phyloP scores from a whole-genome alignment of 2,797 vertebrate genomes.

The Fringilla coelebs region DNA sequence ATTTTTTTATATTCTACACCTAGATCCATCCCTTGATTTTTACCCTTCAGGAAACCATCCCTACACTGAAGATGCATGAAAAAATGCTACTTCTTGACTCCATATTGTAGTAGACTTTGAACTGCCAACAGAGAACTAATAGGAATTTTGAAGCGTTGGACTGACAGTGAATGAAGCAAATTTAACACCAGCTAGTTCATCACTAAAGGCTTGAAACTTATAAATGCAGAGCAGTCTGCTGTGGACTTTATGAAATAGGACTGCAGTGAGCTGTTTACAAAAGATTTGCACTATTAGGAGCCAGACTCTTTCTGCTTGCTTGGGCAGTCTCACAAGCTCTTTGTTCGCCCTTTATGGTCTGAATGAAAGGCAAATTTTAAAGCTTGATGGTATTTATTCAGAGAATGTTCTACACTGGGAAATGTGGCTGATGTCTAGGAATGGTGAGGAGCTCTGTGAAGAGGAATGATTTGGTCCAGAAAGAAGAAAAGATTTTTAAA shows the following conservation, averaged over 20 bases:
- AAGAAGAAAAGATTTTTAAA: background rate
- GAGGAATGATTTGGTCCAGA: background rate
- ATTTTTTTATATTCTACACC: background rate
- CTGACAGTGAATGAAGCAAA: background rate
- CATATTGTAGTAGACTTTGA: background rate
- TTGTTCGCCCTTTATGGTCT: slow-evolving; percentile 46
- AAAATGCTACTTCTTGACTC: background rate
- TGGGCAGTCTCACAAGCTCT: slow-evolving; percentile 22
- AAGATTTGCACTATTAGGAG: slow-evolving; percentile 14
- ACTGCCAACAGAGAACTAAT: background rate
- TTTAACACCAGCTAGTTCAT: background rate
- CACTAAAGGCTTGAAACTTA: background rate
- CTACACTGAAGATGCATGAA: background rate
- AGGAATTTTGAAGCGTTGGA: background rate
- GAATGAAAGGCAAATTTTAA: slow-evolving; percentile 55
- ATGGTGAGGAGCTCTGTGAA: background rate
- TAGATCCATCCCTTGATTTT: background rate
- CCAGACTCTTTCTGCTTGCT: slow-evolving; percentile 24
- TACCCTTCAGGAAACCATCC: background rate
- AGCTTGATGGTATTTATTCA: slow-evolving; percentile 47
- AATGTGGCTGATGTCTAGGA: background rate
- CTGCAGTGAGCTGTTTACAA: slow-evolving; percentile 36
- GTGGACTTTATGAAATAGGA: slow-evolving; percentile 27
- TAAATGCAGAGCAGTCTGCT: slow-evolving; percentile 1
- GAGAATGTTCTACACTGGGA: background rate